Percentiles rank a stretch among this genome's conserved stretches.
These are phyloP conservation scores for Camponotus floridanus DNA, from an alignment of 1,140 invertebrate genomes.

Conservation along the genomic window DNA sequence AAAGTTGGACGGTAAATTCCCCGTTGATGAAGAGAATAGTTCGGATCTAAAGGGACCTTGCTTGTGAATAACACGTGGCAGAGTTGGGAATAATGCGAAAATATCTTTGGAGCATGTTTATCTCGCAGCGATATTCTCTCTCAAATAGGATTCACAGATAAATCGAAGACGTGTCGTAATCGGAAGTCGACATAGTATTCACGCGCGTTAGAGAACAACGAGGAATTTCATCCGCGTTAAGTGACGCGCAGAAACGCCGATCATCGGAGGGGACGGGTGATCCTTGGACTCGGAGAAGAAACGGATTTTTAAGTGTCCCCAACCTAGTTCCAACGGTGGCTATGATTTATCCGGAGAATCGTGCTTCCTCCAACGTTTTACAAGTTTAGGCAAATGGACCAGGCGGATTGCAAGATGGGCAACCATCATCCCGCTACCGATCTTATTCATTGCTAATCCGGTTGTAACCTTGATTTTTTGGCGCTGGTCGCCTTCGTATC, in stretches of 20 bases:
- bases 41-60: constrained; percentile 10
- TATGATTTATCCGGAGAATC: neutral
- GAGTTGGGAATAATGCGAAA: constrained; percentile 8
- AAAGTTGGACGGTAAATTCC: no score
- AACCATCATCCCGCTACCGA: constrained; percentile 11
- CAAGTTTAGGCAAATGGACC: constrained; percentile 49
- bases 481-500: constrained; percentile 53
- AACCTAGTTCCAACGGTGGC: neutral
- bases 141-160: constrained; percentile 16
- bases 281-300: neutral
- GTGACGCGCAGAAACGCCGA: neutral
- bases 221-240: neutral
- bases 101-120: constrained; percentile 21
- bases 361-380: constrained; percentile 15
- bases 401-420: constrained; percentile 20
- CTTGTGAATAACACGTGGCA: neutral
- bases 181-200: neutral
- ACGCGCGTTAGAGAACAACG: neutral
- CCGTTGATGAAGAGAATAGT: neutral
- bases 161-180: constrained; percentile 27
- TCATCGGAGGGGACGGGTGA: no score
- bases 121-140: neutral
- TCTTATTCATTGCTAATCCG: constrained; percentile 71
- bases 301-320: constrained; percentile 17
- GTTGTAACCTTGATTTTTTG: constrained; percentile 73